Conservation (phyloP, 2,113 vertebrate genomes). For the Dicerorhinus sumatrensis region DNA sequence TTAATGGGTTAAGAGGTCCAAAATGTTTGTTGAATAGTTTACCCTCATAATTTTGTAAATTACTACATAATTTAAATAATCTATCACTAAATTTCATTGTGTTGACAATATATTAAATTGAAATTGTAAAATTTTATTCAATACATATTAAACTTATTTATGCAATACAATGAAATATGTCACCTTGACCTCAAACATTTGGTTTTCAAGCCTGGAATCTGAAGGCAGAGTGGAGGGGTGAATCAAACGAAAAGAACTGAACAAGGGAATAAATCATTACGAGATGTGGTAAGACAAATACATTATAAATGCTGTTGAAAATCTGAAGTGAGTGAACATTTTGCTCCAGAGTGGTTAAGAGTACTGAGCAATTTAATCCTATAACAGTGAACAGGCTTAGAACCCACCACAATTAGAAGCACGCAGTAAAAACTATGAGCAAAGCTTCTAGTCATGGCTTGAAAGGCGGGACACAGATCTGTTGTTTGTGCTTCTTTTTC, state of each 20-base stretch:
- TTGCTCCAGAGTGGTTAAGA: background rate
- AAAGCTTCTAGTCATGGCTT: background rate
- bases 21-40: background rate
- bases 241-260: background rate
- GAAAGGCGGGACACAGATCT: background rate
- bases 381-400: background rate
- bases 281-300: background rate
- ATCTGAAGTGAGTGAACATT: background rate
- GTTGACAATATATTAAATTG: background rate
- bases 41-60: background rate
- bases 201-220: background rate
- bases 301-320: background rate
- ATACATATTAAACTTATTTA: background rate
- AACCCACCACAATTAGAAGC: background rate
- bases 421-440: fast-evolving
- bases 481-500: background rate
- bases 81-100: background rate
- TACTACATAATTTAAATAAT: background rate
- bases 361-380: background rate
- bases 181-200: background rate
- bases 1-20: background rate
- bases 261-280: background rate
- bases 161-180: background rate
- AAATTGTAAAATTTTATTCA: slow-evolving; percentile 11
- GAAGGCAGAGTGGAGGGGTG: background rate